Conservation (phyloP, 1,140 invertebrate genomes). For the Paramacrobiotus metropolitanus region DNA sequence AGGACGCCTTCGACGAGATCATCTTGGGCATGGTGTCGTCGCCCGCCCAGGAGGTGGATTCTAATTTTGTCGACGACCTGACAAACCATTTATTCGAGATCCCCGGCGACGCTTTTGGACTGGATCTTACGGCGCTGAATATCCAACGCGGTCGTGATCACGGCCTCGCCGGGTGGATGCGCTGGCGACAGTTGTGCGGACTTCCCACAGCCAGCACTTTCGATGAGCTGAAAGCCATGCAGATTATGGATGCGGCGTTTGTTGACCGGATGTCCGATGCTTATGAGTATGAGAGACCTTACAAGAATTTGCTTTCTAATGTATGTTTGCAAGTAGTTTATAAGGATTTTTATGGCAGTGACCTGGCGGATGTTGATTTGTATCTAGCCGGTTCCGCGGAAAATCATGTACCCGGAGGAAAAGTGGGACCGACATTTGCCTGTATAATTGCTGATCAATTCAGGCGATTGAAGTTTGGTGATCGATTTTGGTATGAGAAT, state of each 20-base stretch:
- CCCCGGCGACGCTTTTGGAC: constrained; percentile 31
- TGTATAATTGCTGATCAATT: constrained; percentile 31
- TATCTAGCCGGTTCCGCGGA: neutral
- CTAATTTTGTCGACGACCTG: constrained; percentile 25
- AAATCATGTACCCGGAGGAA: neutral
- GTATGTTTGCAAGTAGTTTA: neutral
- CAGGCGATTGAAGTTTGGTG: constrained; percentile 28
- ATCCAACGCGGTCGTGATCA: constrained; percentile 55
- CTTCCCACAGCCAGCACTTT: constrained; percentile 42
- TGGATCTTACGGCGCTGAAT: constrained; percentile 32
- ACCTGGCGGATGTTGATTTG: neutral
- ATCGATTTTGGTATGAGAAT: constrained; percentile 36
- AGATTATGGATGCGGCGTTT: neutral
- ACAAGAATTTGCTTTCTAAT: neutral
- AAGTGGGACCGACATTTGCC: constrained; percentile 6
- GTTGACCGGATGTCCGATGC: neutral
- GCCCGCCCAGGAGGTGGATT: constrained; percentile 2
- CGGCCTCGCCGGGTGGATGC: constrained; percentile 53
- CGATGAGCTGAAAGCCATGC: constrained; percentile 33
- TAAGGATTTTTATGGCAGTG: neutral
- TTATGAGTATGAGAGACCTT: constrained; percentile 5
- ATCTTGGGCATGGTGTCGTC: constrained; percentile 1
- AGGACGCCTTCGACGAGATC: constrained; percentile 4
- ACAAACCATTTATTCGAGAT: constrained; percentile 69
- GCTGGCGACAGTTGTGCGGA: constrained; percentile 55